phyloP scores from a whole-genome alignment of 2,797 vertebrate genomes.

The Rhabdophis nuchalis region DNA sequence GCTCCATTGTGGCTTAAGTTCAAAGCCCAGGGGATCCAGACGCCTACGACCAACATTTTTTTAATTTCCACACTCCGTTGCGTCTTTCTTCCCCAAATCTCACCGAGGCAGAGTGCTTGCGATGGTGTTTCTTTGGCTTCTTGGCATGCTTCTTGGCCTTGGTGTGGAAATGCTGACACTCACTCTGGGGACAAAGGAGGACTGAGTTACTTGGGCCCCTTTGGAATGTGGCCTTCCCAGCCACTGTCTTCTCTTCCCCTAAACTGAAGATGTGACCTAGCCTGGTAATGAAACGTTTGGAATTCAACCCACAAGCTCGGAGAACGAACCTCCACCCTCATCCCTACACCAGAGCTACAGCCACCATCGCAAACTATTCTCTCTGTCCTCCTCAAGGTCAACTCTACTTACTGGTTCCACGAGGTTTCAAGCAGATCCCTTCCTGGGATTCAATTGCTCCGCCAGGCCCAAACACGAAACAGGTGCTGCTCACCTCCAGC shows the following conservation, averaged over 20 bases:
- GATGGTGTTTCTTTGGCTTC: slow-evolving; percentile 71
- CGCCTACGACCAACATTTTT: background rate
- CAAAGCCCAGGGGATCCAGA: background rate
- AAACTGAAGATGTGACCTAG: background rate
- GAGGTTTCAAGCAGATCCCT: background rate
- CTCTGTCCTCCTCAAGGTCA: background rate
- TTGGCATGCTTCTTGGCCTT: slow-evolving; percentile 69
- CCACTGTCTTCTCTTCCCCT: background rate
- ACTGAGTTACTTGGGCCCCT: background rate
- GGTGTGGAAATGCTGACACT: slow-evolving; percentile 70
- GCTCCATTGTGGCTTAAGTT: background rate
- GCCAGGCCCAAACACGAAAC: background rate
- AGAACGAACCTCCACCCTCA: background rate
- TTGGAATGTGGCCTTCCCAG: background rate
- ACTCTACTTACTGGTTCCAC: background rate
- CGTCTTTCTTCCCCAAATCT: slow-evolving; percentile 21
- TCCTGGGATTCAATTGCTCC: background rate
- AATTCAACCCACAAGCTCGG: background rate
- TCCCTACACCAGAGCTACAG: background rate
- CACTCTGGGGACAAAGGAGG: slow-evolving; percentile 48
- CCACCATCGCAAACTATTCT: background rate
- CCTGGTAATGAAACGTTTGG: background rate
- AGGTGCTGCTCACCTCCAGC: slow-evolving; percentile 62
- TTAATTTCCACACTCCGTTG: background rate
- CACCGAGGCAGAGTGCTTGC: slow-evolving; percentile 68